Evolutionary conservation across 1,140 invertebrate species (phyloP).

Genomic region (Trichomalopsis sarcophagae): DNA sequence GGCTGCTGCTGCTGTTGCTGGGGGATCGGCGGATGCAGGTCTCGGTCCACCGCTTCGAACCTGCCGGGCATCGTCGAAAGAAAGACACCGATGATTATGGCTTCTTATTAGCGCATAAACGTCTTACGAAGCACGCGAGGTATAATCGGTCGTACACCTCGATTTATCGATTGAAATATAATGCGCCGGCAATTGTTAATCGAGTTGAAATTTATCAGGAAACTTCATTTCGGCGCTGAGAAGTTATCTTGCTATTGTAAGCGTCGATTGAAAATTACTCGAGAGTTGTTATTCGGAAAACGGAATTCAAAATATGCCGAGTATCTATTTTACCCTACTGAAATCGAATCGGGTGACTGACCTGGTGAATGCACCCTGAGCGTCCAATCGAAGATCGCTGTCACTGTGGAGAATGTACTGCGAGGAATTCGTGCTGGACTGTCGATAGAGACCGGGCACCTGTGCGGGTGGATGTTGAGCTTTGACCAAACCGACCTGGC

Average conservation of each 20-base stretch:
- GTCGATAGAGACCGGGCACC: slow-evolving; percentile 68
- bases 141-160: background rate
- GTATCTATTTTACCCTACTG: no score
- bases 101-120: background rate
- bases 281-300: no score
- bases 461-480: slow-evolving; percentile 72
- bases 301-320: no score
- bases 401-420: slow-evolving; percentile 71
- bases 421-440: slow-evolving; percentile 63
- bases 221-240: no score
- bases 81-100: background rate
- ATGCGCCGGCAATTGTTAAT: background rate
- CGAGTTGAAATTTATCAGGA: background rate
- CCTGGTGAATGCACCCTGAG: slow-evolving; percentile 72
- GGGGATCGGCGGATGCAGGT: slow-evolving; percentile 67
- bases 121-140: background rate
- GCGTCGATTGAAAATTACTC: no score
- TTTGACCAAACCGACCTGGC: slow-evolving; percentile 71
- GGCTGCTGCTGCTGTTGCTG: slow-evolving; percentile 72
- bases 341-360: slow-evolving; percentile 47
- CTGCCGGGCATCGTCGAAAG: slow-evolving; percentile 52
- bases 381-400: slow-evolving; percentile 70
- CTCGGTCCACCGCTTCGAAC: slow-evolving; percentile 71
- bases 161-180: background rate
- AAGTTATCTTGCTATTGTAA: no score